phyloP scores from a whole-genome alignment of 2,797 vertebrate genomes.

The Labeo calbasu region DNA sequence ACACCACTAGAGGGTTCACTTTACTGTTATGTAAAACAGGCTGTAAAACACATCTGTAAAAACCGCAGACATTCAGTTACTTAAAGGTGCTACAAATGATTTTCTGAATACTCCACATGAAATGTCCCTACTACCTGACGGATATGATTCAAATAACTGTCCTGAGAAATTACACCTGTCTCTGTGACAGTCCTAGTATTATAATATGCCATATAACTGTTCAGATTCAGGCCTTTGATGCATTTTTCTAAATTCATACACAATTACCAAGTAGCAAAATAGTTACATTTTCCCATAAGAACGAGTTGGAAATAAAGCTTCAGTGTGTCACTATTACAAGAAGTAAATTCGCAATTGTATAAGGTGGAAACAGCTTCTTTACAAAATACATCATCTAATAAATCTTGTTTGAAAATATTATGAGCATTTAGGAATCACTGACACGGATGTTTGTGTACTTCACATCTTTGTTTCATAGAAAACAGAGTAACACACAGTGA shows the following conservation, averaged over 20 bases:
- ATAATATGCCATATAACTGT: background rate
- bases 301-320: background rate
- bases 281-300: background rate
- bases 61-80: constrained; percentile 10
- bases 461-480: background rate
- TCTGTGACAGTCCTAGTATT: too few species aligned
- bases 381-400: background rate
- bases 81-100: background rate
- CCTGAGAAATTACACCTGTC: background rate
- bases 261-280: background rate
- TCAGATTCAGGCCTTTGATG: background rate
- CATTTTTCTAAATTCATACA: background rate
- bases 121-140: background rate
- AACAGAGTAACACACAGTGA: constrained; percentile 7
- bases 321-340: too few species aligned
- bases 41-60: constrained; percentile 36
- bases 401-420: background rate
- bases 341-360: background rate
- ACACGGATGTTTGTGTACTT: background rate
- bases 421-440: background rate
- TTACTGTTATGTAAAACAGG: constrained; percentile 50
- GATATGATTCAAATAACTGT: background rate
- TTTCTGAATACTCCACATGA: background rate
- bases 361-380: background rate
- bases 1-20: constrained; percentile 68